These are phyloP conservation scores for Pachypsylla venusta DNA, from an alignment of 1,140 invertebrate species.

Conservation along the genomic window DNA sequence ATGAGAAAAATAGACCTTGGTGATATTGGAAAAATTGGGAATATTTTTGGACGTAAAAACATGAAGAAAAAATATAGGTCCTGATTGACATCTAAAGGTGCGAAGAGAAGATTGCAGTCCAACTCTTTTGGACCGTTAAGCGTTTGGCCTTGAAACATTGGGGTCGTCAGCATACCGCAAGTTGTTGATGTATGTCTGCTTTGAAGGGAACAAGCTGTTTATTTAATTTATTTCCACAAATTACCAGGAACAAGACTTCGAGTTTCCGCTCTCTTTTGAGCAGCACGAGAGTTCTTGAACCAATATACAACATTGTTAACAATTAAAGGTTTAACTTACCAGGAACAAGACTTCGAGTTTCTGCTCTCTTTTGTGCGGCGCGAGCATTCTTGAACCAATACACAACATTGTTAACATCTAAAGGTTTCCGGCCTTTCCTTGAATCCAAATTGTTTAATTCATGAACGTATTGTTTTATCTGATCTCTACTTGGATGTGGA, in stretches of 20 bases:
- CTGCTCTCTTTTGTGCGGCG: constrained; percentile 81
- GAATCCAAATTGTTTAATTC: constrained; percentile 86
- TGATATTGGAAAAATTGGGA: too few relatives aligned
- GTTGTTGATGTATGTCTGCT: too few relatives aligned
- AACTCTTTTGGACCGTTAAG: too few relatives aligned
- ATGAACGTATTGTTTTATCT: constrained; percentile 84
- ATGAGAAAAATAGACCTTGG: too few relatives aligned
- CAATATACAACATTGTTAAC: constrained; percentile 97
- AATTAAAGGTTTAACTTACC: constrained; percentile 63
- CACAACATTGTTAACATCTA: constrained; percentile 94
- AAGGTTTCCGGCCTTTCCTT: constrained; percentile 72
- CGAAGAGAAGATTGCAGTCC: too few relatives aligned
- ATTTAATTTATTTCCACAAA: background rate
- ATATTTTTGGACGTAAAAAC: too few relatives aligned
- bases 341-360: constrained; percentile 38
- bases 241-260: constrained; percentile 31
- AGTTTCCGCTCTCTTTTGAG: constrained; percentile 74
- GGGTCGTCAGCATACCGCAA: too few relatives aligned
- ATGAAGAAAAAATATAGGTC: too few relatives aligned
- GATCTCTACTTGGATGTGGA: constrained; percentile 82
- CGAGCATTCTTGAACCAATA: constrained; percentile 99
- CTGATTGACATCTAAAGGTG: too few relatives aligned
- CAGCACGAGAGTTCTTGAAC: constrained; percentile 96
- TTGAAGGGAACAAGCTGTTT: too few relatives aligned
- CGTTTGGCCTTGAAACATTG: too few relatives aligned